Percentiles rank a stretch among this genome's conserved stretches.
Conservation (phyloP, 2,113 vertebrate genomes). For the Vidua macroura region DNA sequence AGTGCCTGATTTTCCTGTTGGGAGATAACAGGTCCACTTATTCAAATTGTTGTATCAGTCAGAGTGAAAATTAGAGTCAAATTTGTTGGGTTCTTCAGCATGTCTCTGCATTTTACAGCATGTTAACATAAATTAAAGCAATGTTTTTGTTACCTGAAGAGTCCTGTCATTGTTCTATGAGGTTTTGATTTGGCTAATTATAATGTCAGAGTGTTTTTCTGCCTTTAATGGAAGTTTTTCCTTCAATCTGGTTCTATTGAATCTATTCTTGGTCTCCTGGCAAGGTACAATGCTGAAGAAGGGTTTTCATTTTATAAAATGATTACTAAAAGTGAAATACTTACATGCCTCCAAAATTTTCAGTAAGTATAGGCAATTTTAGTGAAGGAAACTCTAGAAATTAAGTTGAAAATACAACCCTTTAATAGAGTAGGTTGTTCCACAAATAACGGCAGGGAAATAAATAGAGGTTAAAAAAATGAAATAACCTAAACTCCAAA, state of each 20-base stretch:
- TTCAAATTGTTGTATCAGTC: background rate
- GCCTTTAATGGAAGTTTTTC: background rate
- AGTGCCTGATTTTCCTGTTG: background rate
- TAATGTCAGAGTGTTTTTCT: constrained; percentile 22
- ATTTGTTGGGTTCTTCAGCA: constrained; percentile 12
- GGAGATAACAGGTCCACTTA: background rate
- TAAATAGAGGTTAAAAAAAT: background rate
- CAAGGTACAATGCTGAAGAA: background rate
- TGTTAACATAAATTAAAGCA: constrained; percentile 41
- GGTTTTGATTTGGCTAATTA: constrained; percentile 26
- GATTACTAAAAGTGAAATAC: background rate
- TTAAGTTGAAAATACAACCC: background rate
- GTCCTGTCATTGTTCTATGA: background rate
- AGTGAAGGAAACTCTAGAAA: background rate
- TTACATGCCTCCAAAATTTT: background rate
- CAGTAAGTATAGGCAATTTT: background rate
- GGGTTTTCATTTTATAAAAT: background rate
- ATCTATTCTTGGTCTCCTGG: constrained; percentile 19
- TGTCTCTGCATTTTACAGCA: constrained; percentile 13
- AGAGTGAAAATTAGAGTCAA: background rate
- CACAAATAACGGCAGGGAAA: background rate
- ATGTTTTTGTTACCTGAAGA: constrained; percentile 5
- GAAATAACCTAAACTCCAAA: background rate
- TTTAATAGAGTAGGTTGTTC: background rate
- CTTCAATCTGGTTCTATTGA: background rate